Evolutionary conservation across 1,140 invertebrate species (phyloP).

Genomic region (Diorhabda sublineata): DNA sequence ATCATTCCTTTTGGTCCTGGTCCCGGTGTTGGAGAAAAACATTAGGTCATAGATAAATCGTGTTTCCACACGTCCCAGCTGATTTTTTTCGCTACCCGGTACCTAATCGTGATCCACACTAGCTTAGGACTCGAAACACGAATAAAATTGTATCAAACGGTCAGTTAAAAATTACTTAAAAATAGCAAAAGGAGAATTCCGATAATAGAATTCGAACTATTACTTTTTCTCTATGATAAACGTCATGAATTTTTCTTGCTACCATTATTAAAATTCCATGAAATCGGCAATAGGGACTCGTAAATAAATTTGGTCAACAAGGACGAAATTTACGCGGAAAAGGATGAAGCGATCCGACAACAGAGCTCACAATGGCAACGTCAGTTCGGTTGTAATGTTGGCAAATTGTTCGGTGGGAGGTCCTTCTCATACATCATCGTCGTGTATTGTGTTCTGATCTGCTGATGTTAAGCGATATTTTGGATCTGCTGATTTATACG

Average conservation of each 20-base stretch:
- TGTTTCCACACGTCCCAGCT: no score
- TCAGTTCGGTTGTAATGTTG: conserved; percentile 47
- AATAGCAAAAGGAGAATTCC: no score
- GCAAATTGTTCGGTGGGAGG: conserved; percentile 48
- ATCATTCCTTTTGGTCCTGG: no score
- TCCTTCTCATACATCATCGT: conserved; percentile 44
- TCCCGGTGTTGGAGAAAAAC: no score
- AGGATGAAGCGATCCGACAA: neutral
- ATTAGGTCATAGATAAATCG: no score
- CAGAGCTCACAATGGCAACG: conserved; percentile 41
- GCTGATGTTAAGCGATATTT: conserved; percentile 35
- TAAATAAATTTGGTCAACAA: neutral
- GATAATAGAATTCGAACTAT: no score
- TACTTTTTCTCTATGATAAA: neutral
- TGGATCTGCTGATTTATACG: neutral
- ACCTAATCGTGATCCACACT: no score
- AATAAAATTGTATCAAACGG: no score
- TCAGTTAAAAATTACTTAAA: no score
- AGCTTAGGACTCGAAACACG: no score
- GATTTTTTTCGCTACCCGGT: no score
- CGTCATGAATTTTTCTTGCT: neutral
- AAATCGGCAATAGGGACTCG: neutral
- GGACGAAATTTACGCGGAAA: neutral
- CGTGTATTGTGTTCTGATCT: conserved; percentile 38
- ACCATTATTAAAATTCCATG: no score